Percentiles rank a stretch among this genome's conserved stretches.
These are phyloP conservation scores for Psittacula derbiana DNA, from an alignment of 2,797 vertebrate species.

Conservation along the genomic window DNA sequence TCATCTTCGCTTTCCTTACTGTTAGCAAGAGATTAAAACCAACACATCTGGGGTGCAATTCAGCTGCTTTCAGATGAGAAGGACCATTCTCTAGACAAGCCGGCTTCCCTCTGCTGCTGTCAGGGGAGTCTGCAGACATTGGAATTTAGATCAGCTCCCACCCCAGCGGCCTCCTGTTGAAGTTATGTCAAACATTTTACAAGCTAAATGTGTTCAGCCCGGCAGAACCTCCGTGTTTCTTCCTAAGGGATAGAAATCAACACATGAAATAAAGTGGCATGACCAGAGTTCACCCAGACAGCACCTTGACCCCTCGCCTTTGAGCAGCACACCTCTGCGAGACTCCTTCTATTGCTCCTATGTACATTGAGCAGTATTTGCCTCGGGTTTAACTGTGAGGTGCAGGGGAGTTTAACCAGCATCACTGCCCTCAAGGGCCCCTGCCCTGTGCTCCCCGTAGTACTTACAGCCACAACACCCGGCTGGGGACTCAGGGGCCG, in stretches of 20 bases:
- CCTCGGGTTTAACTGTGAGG: rapidly evolving
- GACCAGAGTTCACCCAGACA: background rate
- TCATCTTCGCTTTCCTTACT: background rate
- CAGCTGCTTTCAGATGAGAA: background rate
- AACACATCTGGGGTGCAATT: background rate
- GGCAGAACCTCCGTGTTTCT: background rate
- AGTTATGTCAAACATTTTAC: background rate
- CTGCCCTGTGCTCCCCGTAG: background rate
- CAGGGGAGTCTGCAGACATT: background rate
- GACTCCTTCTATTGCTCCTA: rapidly evolving
- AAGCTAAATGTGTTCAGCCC: background rate
- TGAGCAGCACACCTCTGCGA: rapidly evolving
- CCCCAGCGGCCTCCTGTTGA: background rate
- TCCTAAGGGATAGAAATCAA: background rate
- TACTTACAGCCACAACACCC: background rate
- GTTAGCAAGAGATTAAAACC: background rate
- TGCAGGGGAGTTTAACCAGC: rapidly evolving
- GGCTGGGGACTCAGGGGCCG: background rate
- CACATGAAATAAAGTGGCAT: rapidly evolving
- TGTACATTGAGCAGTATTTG: rapidly evolving
- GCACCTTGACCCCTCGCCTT: background rate
- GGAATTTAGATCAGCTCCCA: background rate
- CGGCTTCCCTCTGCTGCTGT: background rate
- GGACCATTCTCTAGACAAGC: background rate
- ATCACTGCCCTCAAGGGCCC: rapidly evolving